These are phyloP conservation scores for Aplocera efformata DNA, from an alignment of 2,888 invertebrate species.

Conservation along the genomic window DNA sequence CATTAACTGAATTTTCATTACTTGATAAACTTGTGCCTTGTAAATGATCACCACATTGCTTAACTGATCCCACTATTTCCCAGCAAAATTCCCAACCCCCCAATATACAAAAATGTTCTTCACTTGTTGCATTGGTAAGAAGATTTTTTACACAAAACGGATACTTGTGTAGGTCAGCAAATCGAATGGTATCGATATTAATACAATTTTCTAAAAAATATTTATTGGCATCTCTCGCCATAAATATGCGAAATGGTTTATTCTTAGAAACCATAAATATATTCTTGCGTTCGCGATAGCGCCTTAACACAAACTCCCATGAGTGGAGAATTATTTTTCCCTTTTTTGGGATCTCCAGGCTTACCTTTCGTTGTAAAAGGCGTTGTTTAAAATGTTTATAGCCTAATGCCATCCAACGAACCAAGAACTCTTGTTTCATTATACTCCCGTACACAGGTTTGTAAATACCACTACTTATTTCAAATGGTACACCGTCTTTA, in stretches of 20 bases:
- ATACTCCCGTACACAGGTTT: conserved; percentile 11
- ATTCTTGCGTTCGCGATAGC: conserved; percentile 61
- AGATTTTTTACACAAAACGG: conserved; percentile 62
- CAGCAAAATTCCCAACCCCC: conserved; percentile 62
- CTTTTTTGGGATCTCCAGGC: conserved; percentile 39
- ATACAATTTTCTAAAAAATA: conserved; percentile 53
- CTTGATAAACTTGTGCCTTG: conserved; percentile 6
- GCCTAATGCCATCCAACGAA: conserved; percentile 57
- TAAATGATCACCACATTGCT: conserved; percentile 29
- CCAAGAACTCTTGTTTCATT: conserved; percentile 34
- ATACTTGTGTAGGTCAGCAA: conserved; percentile 56
- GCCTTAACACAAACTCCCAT: conserved; percentile 61
- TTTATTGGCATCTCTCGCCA: conserved; percentile 50
- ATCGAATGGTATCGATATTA: conserved; percentile 57
- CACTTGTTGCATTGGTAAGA: conserved; percentile 51
- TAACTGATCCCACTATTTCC: conserved; percentile 65
- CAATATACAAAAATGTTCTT: conserved; percentile 65
- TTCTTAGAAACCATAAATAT: conserved; percentile 53
- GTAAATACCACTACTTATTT: conserved; percentile 16
- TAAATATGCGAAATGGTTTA: conserved; percentile 58
- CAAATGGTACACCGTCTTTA: conserved; percentile 7
- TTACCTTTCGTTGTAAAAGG: conserved; percentile 44
- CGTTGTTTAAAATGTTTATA: conserved; percentile 58
- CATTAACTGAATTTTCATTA: conserved; percentile 10
- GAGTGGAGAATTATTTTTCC: conserved; percentile 14